Evolutionary conservation across 1,140 invertebrate genomes (phyloP).

Genomic region (Drosophila ogumai): DNA sequence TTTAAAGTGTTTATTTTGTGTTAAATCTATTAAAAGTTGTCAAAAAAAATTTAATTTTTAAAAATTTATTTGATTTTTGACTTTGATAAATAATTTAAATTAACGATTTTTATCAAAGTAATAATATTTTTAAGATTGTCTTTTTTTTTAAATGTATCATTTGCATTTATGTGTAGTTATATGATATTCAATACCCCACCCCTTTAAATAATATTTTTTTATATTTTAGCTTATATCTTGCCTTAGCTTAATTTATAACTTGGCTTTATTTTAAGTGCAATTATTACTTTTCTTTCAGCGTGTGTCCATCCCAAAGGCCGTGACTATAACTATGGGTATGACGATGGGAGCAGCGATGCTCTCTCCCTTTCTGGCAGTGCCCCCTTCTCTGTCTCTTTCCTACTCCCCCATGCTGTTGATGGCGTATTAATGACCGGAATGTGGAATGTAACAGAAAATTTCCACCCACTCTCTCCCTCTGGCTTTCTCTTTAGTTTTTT

Average conservation of each 20-base stretch:
- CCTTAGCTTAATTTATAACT: background rate
- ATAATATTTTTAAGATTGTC: too few relatives aligned
- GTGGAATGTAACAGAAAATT: conserved; percentile 74
- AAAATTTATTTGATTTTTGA: too few relatives aligned
- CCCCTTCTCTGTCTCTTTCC: background rate
- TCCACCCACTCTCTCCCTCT: conserved; percentile 9
- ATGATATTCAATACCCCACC: too few relatives aligned
- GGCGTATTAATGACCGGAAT: conserved; percentile 82
- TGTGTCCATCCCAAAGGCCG: background rate
- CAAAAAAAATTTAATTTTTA: too few relatives aligned
- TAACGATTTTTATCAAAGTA: too few relatives aligned
- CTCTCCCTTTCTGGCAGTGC: conserved; percentile 22
- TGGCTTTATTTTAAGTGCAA: background rate
- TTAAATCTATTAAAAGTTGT: too few relatives aligned
- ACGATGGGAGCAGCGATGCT: conserved; percentile 24
- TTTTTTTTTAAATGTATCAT: too few relatives aligned
- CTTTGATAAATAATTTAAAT: too few relatives aligned
- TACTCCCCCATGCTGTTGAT: conserved; percentile 50
- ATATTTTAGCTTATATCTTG: too few relatives aligned
- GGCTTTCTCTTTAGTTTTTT: conserved; percentile 8
- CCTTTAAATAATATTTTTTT: too few relatives aligned
- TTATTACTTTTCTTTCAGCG: background rate
- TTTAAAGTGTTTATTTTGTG: too few relatives aligned
- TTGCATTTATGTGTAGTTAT: too few relatives aligned
- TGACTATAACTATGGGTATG: conserved; percentile 12